Conservation (phyloP, 1,140 invertebrate genomes). For the Polyergus mexicanus region DNA sequence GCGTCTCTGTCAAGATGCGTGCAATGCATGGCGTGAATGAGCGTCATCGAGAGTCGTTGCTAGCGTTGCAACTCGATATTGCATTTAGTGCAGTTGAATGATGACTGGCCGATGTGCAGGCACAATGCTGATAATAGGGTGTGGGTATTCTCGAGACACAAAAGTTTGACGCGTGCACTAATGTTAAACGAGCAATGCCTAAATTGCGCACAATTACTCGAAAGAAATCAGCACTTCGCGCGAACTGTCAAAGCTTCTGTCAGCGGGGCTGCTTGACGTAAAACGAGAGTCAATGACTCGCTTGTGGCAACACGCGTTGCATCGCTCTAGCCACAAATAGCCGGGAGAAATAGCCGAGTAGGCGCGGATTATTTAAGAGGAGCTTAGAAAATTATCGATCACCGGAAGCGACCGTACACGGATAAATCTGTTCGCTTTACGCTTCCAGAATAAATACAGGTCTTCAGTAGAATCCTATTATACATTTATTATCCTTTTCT, state of each 20-base stretch:
- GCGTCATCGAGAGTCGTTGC: conserved; percentile 15
- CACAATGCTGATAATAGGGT: conserved; percentile 54
- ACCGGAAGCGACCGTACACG: not conserved
- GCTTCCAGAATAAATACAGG: conserved; percentile 16
- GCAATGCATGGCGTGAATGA: conserved; percentile 35
- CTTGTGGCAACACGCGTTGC: conserved; percentile 31
- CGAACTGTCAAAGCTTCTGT: conserved; percentile 63
- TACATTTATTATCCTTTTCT: not conserved
- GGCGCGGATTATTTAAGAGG: conserved; percentile 2
- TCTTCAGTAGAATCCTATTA: conserved; percentile 12
- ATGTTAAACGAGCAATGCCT: conserved; percentile 16
- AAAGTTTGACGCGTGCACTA: conserved; percentile 13
- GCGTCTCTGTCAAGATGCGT: conserved; percentile 8
- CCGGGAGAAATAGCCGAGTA: conserved; percentile 43
- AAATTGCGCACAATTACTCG: conserved; percentile 28
- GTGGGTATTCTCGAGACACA: conserved; percentile 26
- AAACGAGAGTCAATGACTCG: conserved; percentile 63
- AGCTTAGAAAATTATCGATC: conserved; percentile 61
- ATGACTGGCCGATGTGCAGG: conserved; percentile 36
- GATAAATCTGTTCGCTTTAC: conserved; percentile 20
- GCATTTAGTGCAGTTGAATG: conserved; percentile 42
- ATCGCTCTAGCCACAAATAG: conserved; percentile 16
- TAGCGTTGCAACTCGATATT: conserved; percentile 15
- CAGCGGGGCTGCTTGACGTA: conserved; percentile 46
- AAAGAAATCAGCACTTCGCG: conserved; percentile 6